Evolutionary conservation across 2,888 invertebrate genomes (phyloP).

Genomic region (Busseola fusca): DNA sequence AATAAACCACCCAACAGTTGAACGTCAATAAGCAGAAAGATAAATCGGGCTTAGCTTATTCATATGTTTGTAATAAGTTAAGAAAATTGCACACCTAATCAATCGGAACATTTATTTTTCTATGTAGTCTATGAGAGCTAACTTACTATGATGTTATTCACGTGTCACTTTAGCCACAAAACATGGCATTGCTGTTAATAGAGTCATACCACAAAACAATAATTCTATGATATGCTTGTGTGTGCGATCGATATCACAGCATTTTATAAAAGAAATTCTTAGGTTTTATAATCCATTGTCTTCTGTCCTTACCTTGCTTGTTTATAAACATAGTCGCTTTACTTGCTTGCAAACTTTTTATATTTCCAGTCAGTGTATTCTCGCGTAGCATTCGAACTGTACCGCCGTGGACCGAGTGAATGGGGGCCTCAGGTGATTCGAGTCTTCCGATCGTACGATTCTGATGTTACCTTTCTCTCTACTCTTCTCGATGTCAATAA

Average conservation of each 20-base stretch:
- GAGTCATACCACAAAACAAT: conserved; percentile 34
- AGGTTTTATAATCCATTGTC: conserved; percentile 65
- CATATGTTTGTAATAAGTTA: not conserved
- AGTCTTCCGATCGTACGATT: conserved; percentile 68
- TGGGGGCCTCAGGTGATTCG: conserved; percentile 70
- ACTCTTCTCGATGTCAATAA: conserved; percentile 70
- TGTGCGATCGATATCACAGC: conserved; percentile 32
- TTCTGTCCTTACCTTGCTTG: conserved; percentile 75
- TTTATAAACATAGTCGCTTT: conserved; percentile 81
- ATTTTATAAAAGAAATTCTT: conserved; percentile 60
- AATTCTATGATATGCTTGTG: conserved; percentile 28
- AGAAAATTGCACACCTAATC: not conserved
- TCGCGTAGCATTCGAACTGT: conserved; percentile 70
- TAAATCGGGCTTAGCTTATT: not conserved
- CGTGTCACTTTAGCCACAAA: conserved; percentile 1
- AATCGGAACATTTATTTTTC: not conserved
- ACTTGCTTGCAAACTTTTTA: conserved; percentile 74
- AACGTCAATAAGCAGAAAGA: not conserved
- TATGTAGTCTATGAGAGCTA: not conserved
- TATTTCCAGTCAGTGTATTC: conserved; percentile 71
- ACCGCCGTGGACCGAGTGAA: conserved; percentile 69
- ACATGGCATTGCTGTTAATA: conserved; percentile 14
- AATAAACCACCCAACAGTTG: not conserved
- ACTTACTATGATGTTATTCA: not conserved
- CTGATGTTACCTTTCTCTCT: conserved; percentile 70